Evolutionary conservation across 2,113 vertebrate species (phyloP).

Genomic region (Thamnophis sirtalis): DNA sequence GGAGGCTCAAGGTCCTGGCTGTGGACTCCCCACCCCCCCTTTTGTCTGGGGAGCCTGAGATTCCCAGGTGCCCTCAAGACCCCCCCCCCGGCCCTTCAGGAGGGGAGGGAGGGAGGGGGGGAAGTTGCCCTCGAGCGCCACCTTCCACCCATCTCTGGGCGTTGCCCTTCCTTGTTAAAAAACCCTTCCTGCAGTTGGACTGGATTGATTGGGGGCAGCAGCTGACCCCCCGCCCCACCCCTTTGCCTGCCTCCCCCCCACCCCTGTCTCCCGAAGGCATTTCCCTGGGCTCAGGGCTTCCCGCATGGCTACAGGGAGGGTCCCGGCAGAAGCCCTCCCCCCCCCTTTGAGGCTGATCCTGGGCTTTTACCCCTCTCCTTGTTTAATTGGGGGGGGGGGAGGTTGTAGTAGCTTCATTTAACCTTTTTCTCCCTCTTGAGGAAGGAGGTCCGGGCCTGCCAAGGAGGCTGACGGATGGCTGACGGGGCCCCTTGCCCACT

Average conservation of each 20-base stretch:
- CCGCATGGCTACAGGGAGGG: neutral
- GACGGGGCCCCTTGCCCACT: neutral
- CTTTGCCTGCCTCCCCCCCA: neutral
- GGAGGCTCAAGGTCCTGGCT: too few relatives aligned
- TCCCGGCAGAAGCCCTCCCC: neutral
- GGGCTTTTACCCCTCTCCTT: neutral
- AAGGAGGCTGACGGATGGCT: neutral
- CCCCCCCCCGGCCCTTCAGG: too few relatives aligned
- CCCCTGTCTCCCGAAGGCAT: neutral
- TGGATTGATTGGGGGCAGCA: neutral
- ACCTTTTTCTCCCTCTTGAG: neutral
- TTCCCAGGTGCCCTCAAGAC: too few relatives aligned
- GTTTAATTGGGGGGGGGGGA: too few relatives aligned
- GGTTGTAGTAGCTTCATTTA: neutral
- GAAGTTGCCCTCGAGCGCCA: neutral
- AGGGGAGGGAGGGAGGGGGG: too few relatives aligned
- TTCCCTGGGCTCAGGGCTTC: neutral
- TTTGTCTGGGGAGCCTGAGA: neutral
- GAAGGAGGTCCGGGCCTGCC: neutral
- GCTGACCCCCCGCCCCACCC: neutral
- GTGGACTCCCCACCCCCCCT: too few relatives aligned
- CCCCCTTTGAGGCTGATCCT: neutral
- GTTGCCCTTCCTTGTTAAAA: neutral
- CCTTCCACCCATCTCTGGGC: neutral
- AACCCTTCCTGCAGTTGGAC: neutral